Conservation (phyloP, 2,797 vertebrate genomes). For the Aythya fuligula region DNA sequence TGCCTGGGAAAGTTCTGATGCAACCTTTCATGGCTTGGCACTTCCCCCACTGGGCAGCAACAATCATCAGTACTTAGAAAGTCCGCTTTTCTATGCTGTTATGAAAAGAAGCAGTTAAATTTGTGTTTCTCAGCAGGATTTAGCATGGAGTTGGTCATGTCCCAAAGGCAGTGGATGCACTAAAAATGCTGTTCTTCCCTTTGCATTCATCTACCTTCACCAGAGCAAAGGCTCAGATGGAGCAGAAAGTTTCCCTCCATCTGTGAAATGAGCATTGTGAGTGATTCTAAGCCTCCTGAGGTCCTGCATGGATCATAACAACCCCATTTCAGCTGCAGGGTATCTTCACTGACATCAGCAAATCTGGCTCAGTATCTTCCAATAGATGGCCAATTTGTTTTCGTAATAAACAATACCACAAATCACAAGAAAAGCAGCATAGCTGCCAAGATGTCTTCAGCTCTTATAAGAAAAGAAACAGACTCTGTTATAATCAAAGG, state of each 20-base stretch:
- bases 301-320: neutral
- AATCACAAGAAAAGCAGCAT: slow-evolving; percentile 29
- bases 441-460: slow-evolving; percentile 18
- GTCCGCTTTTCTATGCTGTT: neutral
- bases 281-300: neutral
- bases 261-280: neutral
- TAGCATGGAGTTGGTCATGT: neutral
- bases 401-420: slow-evolving; percentile 49
- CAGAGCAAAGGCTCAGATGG: neutral
- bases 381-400: slow-evolving; percentile 52
- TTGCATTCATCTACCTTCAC: neutral
- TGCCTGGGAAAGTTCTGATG: neutral
- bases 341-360: slow-evolving; percentile 34
- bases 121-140: neutral
- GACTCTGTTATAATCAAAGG: neutral
- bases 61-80: neutral
- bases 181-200: neutral
- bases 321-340: neutral
- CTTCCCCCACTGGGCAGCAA: neutral
- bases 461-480: slow-evolving; percentile 1
- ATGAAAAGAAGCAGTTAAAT: neutral
- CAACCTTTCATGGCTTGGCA: neutral
- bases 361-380: slow-evolving; percentile 24
- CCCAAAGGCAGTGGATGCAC: neutral
- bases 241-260: neutral